phyloP scores from a whole-genome alignment of 1,140 invertebrate species.

The Drosophila trapezifrons region DNA sequence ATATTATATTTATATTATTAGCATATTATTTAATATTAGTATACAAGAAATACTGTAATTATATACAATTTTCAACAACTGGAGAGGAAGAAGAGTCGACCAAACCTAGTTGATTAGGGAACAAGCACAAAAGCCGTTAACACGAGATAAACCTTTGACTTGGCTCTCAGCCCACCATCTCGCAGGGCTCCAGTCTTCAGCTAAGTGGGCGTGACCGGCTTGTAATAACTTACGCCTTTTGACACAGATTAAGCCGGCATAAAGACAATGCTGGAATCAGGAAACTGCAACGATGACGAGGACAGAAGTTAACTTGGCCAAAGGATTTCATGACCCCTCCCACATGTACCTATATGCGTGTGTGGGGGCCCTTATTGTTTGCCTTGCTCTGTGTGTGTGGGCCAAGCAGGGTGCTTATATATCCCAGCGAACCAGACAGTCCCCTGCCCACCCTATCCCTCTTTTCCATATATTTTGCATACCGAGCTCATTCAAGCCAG shows the following conservation, averaged over 20 bases:
- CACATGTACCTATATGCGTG: conserved; percentile 1
- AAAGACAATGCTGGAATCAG: conserved; percentile 32
- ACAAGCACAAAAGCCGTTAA: conserved; percentile 73
- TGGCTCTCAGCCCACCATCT: conserved; percentile 28
- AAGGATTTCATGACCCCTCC: conserved; percentile 36
- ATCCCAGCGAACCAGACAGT: conserved; percentile 30
- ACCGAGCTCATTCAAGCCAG: conserved; percentile 41
- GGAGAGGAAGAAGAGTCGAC: conserved; percentile 33
- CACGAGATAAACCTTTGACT: conserved; percentile 79
- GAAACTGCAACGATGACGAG: conserved; percentile 38
- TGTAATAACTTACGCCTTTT: conserved; percentile 83
- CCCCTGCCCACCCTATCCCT: conserved; percentile 5
- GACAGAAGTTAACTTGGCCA: conserved; percentile 49
- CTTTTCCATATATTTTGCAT: conserved; percentile 15
- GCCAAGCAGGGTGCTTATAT: conserved; percentile 32
- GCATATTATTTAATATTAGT: too few relatives aligned
- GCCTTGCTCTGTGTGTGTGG: conserved; percentile 15
- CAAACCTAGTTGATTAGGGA: conserved; percentile 68
- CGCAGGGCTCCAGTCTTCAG: conserved; percentile 17
- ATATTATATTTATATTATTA: too few relatives aligned
- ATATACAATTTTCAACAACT: too few relatives aligned
- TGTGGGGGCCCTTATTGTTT: conserved; percentile 55
- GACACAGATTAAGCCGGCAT: conserved; percentile 81
- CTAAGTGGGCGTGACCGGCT: conserved; percentile 66
- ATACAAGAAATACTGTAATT: too few relatives aligned